Percentiles rank a stretch among this genome's conserved stretches.
Conservation (phyloP, 2,888 invertebrate genomes). For the Eristalis pertinax region DNA sequence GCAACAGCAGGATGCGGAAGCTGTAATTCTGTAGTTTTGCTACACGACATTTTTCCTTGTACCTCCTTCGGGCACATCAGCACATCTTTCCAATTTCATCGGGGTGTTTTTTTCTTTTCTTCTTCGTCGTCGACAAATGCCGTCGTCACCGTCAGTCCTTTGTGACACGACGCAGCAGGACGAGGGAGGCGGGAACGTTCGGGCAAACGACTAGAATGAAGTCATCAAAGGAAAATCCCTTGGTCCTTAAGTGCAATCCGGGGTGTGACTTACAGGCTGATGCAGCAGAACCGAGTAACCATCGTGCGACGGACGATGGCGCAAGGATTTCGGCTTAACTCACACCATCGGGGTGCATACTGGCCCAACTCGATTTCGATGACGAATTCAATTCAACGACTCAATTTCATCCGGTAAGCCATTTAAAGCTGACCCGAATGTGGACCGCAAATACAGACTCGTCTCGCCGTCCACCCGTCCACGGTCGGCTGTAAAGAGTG, state of each 20-base stretch:
- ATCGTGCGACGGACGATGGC: slow-evolving; percentile 1
- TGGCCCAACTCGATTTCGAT: slow-evolving; percentile 49
- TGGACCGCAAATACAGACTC: background rate
- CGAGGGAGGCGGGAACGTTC: background rate
- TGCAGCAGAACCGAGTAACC: slow-evolving; percentile 37
- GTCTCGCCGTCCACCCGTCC: background rate
- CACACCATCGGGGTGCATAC: slow-evolving; percentile 8
- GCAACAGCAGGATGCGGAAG: slow-evolving; percentile 61
- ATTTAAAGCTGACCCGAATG: slow-evolving; percentile 59
- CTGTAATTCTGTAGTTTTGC: slow-evolving; percentile 52
- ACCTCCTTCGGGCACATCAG: slow-evolving; percentile 48
- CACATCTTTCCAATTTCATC: slow-evolving; percentile 28
- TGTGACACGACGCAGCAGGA: slow-evolving; percentile 3
- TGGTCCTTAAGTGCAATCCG: slow-evolving; percentile 48
- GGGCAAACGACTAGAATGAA: slow-evolving; percentile 14
- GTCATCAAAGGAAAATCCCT: slow-evolving; percentile 13
- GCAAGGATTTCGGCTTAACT: slow-evolving; percentile 33
- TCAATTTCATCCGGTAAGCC: slow-evolving; percentile 47
- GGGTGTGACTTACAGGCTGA: slow-evolving; percentile 53
- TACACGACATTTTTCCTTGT: slow-evolving; percentile 12
- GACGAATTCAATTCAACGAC: slow-evolving; percentile 60
- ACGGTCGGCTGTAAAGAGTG: too few species aligned
- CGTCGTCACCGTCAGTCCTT: slow-evolving; percentile 36
- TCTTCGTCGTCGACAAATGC: slow-evolving; percentile 39
- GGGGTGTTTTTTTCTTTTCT: background rate